Conservation (phyloP, 1,140 invertebrate species). For the Helicoverpa zea region DNA sequence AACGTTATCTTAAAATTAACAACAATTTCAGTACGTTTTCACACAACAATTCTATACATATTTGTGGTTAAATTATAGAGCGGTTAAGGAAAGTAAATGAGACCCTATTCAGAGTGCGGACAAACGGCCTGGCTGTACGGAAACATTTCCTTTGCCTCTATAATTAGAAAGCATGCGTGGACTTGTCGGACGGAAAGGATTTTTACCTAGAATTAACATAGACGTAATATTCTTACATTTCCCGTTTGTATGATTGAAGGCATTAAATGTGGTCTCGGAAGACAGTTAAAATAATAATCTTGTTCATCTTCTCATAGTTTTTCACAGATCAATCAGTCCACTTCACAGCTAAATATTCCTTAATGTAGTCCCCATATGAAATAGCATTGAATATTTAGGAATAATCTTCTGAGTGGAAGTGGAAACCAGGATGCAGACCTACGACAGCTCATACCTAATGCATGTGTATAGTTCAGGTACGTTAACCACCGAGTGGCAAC, state of each 20-base stretch:
- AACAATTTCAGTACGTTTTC: constrained; percentile 11
- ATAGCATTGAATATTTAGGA: too few species aligned
- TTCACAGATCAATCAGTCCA: too few species aligned
- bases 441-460: too few species aligned
- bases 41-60: constrained; percentile 25
- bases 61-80: constrained; percentile 38
- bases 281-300: too few species aligned
- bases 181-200: neutral
- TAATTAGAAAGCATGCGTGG: constrained; percentile 46
- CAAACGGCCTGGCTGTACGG: constrained; percentile 23
- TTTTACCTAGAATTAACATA: constrained; percentile 17
- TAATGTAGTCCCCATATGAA: too few species aligned
- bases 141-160: constrained; percentile 43
- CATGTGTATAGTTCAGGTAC: too few species aligned
- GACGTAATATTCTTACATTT: neutral
- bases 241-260: neutral
- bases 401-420: too few species aligned
- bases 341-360: too few species aligned
- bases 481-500: too few species aligned
- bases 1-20: neutral
- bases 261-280: too few species aligned
- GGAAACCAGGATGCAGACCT: too few species aligned
- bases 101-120: constrained; percentile 15
- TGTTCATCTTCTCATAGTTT: too few species aligned
- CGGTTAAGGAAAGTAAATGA: constrained; percentile 45